These are phyloP conservation scores for Lasioglossum baleicum DNA, from an alignment of 1,140 invertebrate genomes.

Conservation along the genomic window DNA sequence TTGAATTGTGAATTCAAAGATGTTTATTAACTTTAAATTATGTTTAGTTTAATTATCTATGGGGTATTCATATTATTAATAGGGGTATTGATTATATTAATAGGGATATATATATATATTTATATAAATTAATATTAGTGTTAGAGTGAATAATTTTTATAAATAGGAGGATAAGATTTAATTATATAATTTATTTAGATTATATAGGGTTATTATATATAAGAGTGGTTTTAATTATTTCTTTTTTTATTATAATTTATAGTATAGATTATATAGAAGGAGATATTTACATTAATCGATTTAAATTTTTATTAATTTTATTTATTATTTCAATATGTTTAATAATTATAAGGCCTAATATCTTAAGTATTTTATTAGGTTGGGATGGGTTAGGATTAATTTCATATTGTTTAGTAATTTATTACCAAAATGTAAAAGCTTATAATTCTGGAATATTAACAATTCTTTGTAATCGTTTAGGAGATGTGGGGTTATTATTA, in stretches of 20 bases:
- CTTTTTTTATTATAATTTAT: background rate
- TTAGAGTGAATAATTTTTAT: background rate
- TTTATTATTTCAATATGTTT: background rate
- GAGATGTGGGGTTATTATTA: conserved; percentile 82
- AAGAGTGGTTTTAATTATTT: background rate
- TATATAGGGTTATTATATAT: background rate
- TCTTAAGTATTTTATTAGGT: no score
- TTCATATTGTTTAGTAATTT: no score
- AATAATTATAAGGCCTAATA: background rate
- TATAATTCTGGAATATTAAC: no score
- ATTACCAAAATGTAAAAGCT: no score
- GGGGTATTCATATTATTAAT: background rate
- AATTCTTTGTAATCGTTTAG: conserved; percentile 47
- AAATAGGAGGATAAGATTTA: background rate
- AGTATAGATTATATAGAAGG: background rate
- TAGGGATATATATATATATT: background rate
- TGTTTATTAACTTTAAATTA: background rate
- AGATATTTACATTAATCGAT: background rate
- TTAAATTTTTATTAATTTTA: background rate
- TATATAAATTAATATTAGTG: background rate
- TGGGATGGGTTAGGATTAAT: no score
- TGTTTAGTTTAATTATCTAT: background rate
- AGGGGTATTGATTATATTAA: background rate
- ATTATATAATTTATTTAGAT: background rate
- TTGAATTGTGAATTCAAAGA: background rate